Base-by-base conservation (phyloP, 1,140 invertebrate genomes). In the Neodiprion pinetum region DNA sequence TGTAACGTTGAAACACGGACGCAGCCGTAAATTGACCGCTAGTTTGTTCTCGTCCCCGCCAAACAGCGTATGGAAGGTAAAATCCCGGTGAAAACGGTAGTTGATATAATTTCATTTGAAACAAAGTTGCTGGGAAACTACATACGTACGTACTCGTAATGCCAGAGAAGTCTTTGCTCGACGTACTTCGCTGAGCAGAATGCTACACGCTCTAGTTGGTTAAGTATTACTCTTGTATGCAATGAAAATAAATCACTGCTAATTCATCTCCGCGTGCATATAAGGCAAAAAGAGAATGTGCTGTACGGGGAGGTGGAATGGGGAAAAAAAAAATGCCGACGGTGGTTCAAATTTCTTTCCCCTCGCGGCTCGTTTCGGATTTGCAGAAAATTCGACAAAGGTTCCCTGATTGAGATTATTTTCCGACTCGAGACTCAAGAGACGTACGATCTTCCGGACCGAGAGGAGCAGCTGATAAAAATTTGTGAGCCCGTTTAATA, bases 201-300 rank as follows among this genome's bases (percentile, higher is more conserved):
- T 61, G 53, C 11, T 17, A 17, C 53, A 61, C 53, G 53, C 53
- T 61, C 53, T 61, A 61, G 11, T 61, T 61, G 53, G 53, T 17
- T 14, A 17, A 61, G n/a, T 61, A 17, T 61, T 61, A 61, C 53
- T 9, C n/a, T 17, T 9, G 53, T 40, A 40, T 61, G n/a, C n/a
- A 61, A 61, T 61, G 53, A 61, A 61, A 61, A 61, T 61, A 61
- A 61, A 61, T 61, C 53, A 61, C 53, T 14, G 53, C 53, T 61
- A 61, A 61, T 61, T 61, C n/a, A 61, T 61, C 53, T 14, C 53
- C n/a, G 53, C 28, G 28, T 40, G 28, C 28, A 40, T 40, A 40
- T 40, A 61, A 61, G 1, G 28, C 28, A 40, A 40, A 40, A 40
- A 40, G 28, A 40, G 28, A 40, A 40, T 40, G 28, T 5, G 28